phyloP scores from a whole-genome alignment of 1,140 invertebrate species.

The Aphelinus atriplicis region DNA sequence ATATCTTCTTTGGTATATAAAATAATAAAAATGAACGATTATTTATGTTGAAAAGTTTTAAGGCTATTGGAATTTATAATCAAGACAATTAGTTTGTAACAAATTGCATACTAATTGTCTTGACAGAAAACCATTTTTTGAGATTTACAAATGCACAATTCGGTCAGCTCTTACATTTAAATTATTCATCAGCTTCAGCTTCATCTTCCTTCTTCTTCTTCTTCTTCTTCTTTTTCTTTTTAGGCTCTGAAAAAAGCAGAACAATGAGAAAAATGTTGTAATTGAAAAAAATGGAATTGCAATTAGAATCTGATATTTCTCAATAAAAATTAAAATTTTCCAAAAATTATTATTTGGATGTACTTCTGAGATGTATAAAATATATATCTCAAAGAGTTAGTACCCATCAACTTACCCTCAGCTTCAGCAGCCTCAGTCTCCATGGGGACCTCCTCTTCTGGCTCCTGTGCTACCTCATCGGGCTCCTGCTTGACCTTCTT shows the following conservation, averaged over 20 bases:
- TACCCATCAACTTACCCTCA: too few relatives aligned
- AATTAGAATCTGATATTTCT: background rate
- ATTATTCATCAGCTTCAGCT: too few relatives aligned
- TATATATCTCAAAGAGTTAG: too few relatives aligned
- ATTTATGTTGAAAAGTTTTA: constrained; percentile 3
- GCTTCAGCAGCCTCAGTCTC: background rate
- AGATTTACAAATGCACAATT: too few relatives aligned
- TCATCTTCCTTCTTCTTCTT: constrained; percentile 36
- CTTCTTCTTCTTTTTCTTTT: constrained; percentile 64
- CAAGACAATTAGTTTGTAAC: too few relatives aligned
- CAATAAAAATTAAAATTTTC: background rate
- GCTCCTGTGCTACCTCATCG: constrained; percentile 36
- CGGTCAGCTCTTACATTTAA: too few relatives aligned
- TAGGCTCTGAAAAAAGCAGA: constrained; percentile 45
- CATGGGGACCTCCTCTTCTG: background rate
- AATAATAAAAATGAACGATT: constrained; percentile 6
- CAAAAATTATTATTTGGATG: too few relatives aligned
- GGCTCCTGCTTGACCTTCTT: constrained; percentile 48
- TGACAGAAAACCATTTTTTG: too few relatives aligned
- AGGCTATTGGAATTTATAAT: too few relatives aligned
- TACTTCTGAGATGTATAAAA: too few relatives aligned
- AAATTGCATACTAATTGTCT: too few relatives aligned
- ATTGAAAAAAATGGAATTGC: background rate
- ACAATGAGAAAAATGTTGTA: background rate
- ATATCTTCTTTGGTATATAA: background rate